Base-by-base conservation (phyloP, 2,797 vertebrate species). In the Gymnocypris eckloni region DNA sequence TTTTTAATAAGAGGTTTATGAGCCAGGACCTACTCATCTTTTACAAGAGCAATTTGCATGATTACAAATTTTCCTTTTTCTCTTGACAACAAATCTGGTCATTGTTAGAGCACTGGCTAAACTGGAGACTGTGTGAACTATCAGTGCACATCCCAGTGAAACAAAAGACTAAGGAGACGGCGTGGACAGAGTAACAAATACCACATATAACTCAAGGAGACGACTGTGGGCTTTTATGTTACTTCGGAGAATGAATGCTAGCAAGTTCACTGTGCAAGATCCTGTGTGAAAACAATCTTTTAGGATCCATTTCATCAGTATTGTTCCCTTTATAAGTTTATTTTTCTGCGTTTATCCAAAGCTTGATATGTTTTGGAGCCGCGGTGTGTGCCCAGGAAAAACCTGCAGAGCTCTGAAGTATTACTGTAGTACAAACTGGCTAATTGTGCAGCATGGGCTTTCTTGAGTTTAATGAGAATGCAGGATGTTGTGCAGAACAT, bases 191-290 rank as follows among this genome's bases (percentile, higher is more conserved):
- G 61, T 71, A 85, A 84, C 50, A 81, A 82, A 84, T 18, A 2
- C 6, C 67, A 89, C 87, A 84, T 70, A 86, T 85, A 70, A 79
- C 78, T 54, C 76, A 85, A 41, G 41, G 52, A 54, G 37, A 59
- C 52, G 13, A 71, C 50, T 82, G 15, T 85, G 72, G n/a, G 18
- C 33, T 84, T 82, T 82, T 81, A 75, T 81, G 70, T 39, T 45
- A 45, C 33, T 61, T 67, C 2, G 56, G 64, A 82, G 48, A 59
- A 82, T 78, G 54, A 22, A 52, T n/a, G 16, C 15, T 48, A 81
- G 59, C 4, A 2, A 56, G 81, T 48, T 37, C 41, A 52, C 25
- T 64, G 45, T 50, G 54, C 69, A 41, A 84, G 16, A 39, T 52
- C 15, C 33, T 39, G 28, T 56, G 20, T 70, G 82, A 82, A 72